Percentiles rank a stretch among this genome's conserved stretches.
phyloP scores from a whole-genome alignment of 2,113 vertebrate species.

The Rhineura floridana region DNA sequence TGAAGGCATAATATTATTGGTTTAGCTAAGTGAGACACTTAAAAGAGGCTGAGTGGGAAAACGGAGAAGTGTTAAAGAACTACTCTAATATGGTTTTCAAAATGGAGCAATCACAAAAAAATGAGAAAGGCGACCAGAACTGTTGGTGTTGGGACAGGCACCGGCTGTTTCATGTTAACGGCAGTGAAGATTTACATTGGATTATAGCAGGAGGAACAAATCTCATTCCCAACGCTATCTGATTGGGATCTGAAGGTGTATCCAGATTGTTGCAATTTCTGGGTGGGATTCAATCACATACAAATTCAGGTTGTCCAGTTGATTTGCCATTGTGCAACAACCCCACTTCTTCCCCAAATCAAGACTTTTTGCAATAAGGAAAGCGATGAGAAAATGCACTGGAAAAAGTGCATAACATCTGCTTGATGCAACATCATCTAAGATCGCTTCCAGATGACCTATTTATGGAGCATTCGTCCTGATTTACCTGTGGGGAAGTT shows the following conservation, averaged over 20 bases:
- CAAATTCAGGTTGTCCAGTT: too few relatives aligned
- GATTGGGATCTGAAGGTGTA: background rate
- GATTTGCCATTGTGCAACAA: too few relatives aligned
- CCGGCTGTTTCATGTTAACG: background rate
- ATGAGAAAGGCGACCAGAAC: background rate
- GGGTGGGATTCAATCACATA: too few relatives aligned
- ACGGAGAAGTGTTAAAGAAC: conserved; percentile 4
- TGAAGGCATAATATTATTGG: conserved; percentile 1
- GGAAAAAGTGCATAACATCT: too few relatives aligned
- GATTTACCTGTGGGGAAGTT: too few relatives aligned
- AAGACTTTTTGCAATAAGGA: too few relatives aligned
- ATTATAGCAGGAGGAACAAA: background rate
- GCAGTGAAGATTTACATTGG: background rate
- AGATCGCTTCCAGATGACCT: too few relatives aligned
- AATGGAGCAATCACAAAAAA: background rate
- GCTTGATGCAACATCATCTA: too few relatives aligned
- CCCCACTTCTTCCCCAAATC: too few relatives aligned
- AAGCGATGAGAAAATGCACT: too few relatives aligned
- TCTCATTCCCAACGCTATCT: background rate
- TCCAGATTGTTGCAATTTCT: too few relatives aligned
- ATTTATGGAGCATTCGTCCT: too few relatives aligned
- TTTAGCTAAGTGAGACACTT: conserved; percentile 8
- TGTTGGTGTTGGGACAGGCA: background rate
- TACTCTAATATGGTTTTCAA: background rate
- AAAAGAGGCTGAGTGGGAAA: background rate